Evolutionary conservation across 2,888 invertebrate species (phyloP).

Genomic region (Lumbricus terrestris): DNA sequence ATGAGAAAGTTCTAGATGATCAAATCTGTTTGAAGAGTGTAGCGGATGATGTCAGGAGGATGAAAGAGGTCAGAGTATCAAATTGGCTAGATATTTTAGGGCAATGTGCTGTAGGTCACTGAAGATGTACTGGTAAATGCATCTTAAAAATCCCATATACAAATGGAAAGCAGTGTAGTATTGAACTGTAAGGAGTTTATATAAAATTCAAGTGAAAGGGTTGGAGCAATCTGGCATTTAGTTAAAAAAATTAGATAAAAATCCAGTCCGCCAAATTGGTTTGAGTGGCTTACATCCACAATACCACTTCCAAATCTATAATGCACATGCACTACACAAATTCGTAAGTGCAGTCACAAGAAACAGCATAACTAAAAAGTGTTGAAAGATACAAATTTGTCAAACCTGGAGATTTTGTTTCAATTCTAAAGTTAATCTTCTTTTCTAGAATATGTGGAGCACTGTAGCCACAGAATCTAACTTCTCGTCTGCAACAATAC

Average conservation of each 20-base stretch:
- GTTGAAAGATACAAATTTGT: neutral
- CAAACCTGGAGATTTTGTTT: neutral
- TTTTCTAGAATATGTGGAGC: conserved; percentile 3
- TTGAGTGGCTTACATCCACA: neutral
- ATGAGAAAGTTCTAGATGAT: too few species aligned
- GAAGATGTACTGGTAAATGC: neutral
- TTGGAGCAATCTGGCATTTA: too few species aligned
- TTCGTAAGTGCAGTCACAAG: neutral
- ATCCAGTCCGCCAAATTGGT: too few species aligned
- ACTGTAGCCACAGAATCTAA: neutral
- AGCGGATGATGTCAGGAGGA: too few species aligned
- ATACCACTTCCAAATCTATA: neutral
- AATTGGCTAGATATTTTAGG: too few species aligned
- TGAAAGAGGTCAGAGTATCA: too few species aligned
- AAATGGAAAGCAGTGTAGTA: neutral
- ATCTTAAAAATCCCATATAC: neutral
- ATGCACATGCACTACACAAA: neutral
- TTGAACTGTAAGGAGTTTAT: neutral
- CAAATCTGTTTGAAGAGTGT: too few species aligned
- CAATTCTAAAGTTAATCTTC: neutral
- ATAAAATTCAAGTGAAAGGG: neutral
- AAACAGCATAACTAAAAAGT: neutral
- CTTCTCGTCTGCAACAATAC: neutral
- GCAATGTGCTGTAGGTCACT: too few species aligned
- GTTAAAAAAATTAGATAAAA: neutral